Evolutionary conservation across 2,113 vertebrate genomes (phyloP).

Genomic region (Axis porcinus): DNA sequence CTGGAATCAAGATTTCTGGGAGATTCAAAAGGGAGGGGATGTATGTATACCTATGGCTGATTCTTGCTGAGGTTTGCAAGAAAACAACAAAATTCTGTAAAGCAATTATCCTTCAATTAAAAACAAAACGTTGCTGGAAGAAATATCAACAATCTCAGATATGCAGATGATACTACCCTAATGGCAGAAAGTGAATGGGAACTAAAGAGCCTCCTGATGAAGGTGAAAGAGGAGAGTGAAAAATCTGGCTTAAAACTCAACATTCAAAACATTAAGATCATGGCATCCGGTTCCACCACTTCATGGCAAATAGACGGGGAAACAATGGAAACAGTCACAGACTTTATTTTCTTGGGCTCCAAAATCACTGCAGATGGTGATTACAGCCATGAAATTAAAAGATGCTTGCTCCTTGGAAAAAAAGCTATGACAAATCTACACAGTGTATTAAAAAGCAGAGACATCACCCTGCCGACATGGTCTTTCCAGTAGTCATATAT

Average conservation of each 20-base stretch:
- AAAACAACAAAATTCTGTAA: neutral
- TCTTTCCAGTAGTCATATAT: neutral
- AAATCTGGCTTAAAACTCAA: neutral
- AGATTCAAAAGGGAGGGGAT: neutral
- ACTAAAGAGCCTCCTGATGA: neutral
- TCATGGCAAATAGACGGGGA: neutral
- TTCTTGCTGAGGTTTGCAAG: neutral
- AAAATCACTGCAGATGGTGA: neutral
- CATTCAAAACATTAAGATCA: neutral
- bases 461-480: neutral
- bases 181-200: neutral
- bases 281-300: neutral
- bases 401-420: neutral
- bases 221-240: neutral
- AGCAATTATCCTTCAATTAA: neutral
- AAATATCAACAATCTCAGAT: neutral
- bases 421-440: neutral
- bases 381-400: neutral
- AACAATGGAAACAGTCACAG: neutral
- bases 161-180: neutral
- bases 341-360: neutral
- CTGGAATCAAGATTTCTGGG: neutral
- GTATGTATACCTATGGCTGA: neutral
- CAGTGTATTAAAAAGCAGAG: neutral
- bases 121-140: neutral